Conservation (phyloP, 2,888 invertebrate species). For the Conus canariensis region DNA sequence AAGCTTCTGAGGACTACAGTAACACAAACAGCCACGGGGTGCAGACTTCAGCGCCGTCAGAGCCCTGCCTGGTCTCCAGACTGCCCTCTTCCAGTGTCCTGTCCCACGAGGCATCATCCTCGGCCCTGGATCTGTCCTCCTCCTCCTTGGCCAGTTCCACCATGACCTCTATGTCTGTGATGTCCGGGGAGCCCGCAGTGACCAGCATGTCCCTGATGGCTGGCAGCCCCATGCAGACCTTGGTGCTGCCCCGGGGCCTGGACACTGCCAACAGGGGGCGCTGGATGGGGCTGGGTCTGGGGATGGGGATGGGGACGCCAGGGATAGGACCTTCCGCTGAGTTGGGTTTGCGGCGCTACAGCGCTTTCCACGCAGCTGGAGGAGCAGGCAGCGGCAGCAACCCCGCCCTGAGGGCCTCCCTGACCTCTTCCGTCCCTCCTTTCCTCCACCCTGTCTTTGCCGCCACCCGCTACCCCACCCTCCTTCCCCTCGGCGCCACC, state of each 20-base stretch:
- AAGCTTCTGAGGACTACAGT: no score
- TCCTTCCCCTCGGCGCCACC: constrained; percentile 8
- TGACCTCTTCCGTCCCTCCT: constrained; percentile 40
- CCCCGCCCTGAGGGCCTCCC: background rate
- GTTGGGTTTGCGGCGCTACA: constrained; percentile 40
- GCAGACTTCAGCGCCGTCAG: background rate
- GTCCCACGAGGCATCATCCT: background rate
- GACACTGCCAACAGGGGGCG: constrained; percentile 4
- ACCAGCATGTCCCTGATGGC: constrained; percentile 2
- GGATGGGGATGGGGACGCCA: background rate
- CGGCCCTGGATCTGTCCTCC: constrained; percentile 27
- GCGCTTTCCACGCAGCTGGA: constrained; percentile 45
- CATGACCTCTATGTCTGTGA: constrained; percentile 29
- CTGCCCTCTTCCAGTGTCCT: background rate
- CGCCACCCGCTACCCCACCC: constrained; percentile 42
- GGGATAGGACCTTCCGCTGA: constrained; percentile 14
- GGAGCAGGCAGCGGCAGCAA: background rate
- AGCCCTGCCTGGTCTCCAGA: background rate
- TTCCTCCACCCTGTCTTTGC: constrained; percentile 50
- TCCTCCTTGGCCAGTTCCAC: constrained; percentile 22
- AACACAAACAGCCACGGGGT: background rate
- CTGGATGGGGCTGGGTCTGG: constrained; percentile 16
- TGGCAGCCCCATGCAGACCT: constrained; percentile 15
- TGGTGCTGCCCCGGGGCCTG: constrained; percentile 12
- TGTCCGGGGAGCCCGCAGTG: constrained; percentile 10